Base-by-base conservation (phyloP, 2,888 invertebrate species). In the Drosophila pegasa region DNA sequence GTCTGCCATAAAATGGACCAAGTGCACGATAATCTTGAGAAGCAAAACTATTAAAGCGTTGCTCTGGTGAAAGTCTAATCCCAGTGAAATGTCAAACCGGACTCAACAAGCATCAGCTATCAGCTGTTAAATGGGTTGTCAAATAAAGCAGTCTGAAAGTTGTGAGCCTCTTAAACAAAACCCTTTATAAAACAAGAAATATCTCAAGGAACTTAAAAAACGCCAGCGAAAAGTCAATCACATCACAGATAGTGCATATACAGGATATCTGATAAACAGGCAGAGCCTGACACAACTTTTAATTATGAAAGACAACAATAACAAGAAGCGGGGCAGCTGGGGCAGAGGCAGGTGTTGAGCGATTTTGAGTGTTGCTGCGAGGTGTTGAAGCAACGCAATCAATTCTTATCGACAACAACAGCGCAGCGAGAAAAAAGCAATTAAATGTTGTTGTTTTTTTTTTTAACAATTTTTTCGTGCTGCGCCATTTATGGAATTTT, bases 401-500 rank as follows among this genome's bases (percentile, higher is more conserved):
- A 60, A 60, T 71, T 56, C 71, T 75, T 75, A 75, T 75, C 75
- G 67, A 63, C 38, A 16, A 18, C 37, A 37, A 51, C 45, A 52
- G 31, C 9, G 29, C 8, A 41, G 9, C 61, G 51, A 7, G 65
- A 78, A 78, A 63, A 80, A 80, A 64, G 68, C 81, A 81, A 79
- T 83, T 79, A 83, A 72, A 71, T 64, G 35, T 43, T 52, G 61
- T 35, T 57, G 18, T n/a, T 48, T 43, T 43, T 38, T 31, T 18
- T 12, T 4, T 25, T 1, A 25, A 56, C 58, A 6, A 10, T 3
- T 31, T 35, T 35, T 50, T 50, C 22, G 37, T 40, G 25, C 14
- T 16, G 65, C 70, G 57, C 40, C 68, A 69, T 65, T 78, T 74
- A 65, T 80, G 83, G 83, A 83, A 83, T 85, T 85, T 83, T 82